Conservation (phyloP, 2,797 vertebrate species). For the Heteromormyrus szaboi region DNA sequence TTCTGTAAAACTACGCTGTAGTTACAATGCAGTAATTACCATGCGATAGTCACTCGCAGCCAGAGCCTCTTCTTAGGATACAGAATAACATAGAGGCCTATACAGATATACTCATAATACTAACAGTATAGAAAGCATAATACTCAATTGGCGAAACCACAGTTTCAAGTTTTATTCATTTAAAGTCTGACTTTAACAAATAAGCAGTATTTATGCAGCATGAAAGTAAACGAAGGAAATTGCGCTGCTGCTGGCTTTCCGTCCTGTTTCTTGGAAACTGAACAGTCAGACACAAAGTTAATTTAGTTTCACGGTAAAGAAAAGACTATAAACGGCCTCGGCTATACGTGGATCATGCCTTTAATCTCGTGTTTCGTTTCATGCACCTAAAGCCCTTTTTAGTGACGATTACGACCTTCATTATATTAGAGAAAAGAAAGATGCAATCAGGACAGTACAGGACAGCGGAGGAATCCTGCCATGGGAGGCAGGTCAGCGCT, state of each 20-base stretch:
- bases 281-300: not conserved
- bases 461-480: not conserved
- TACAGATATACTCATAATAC: not conserved
- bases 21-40: not conserved
- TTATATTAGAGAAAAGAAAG: not conserved
- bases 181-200: not conserved
- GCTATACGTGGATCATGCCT: not conserved
- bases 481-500: not conserved
- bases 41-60: not conserved
- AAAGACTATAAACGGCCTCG: not conserved
- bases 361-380: not conserved
- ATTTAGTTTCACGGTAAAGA: not conserved
- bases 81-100: not conserved
- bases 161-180: not conserved
- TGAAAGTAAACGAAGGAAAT: not conserved
- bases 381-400: not conserved
- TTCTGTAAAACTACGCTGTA: not conserved
- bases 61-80: not conserved
- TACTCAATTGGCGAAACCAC: not conserved
- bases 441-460: not conserved
- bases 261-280: not conserved
- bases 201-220: not conserved
- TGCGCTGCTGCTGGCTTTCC: not conserved
- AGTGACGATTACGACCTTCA: not conserved
- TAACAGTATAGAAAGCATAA: not conserved